A percentile compares a stretch with the other conserved stretches of the same genome.
Conservation (phyloP, 2,797 vertebrate species). For the Ispidina picta region DNA sequence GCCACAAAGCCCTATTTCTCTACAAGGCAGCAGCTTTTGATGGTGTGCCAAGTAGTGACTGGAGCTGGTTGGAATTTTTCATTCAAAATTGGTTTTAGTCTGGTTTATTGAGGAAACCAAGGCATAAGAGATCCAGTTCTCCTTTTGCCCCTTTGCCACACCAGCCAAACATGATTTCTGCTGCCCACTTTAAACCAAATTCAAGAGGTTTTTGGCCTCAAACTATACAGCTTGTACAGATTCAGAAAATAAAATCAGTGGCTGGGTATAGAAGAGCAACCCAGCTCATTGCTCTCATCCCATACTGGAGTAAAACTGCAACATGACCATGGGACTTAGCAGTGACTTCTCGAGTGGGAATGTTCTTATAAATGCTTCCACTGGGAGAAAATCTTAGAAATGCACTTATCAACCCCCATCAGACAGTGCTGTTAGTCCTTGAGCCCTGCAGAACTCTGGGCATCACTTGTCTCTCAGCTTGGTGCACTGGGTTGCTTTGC, state of each 20-base stretch:
- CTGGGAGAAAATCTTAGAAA: neutral
- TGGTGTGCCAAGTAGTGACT: slow-evolving; percentile 27
- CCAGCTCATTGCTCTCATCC: neutral
- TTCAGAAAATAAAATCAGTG: neutral
- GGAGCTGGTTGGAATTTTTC: slow-evolving; percentile 42
- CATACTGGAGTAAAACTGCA: neutral
- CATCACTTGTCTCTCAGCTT: no score
- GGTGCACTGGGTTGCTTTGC: no score
- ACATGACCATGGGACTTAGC: neutral
- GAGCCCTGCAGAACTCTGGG: no score
- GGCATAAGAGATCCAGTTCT: neutral
- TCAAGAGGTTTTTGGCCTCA: neutral
- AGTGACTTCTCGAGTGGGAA: neutral
- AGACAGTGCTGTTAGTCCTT: neutral
- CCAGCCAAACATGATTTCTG: neutral
- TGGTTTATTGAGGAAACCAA: slow-evolving; percentile 9
- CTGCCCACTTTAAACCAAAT: neutral
- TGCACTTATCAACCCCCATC: neutral
- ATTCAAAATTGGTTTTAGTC: slow-evolving; percentile 39
- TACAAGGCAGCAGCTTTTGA: neutral
- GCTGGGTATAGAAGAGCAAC: neutral
- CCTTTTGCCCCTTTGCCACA: neutral
- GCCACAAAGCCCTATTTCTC: neutral
- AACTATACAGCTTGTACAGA: neutral
- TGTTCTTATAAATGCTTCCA: neutral